Conservation (phyloP, 2,888 invertebrate species). For the Perithous albicinctus region DNA sequence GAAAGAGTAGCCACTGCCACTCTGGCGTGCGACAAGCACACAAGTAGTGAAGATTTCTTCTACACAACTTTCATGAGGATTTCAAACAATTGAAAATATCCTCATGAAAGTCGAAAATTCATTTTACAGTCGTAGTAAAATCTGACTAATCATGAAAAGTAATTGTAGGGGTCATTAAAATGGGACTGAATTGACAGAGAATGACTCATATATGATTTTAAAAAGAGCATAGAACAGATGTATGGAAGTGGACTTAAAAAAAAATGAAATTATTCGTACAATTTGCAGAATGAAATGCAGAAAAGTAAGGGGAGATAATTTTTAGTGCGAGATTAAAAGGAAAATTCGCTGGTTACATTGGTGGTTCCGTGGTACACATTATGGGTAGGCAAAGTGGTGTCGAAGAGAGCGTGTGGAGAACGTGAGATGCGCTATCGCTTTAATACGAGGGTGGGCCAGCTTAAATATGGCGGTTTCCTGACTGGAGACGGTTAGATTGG, state of each 20-base stretch:
- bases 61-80: too few species aligned
- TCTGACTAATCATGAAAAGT: neutral
- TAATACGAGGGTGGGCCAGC: conserved; percentile 58
- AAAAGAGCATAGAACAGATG: neutral
- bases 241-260: neutral
- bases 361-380: neutral
- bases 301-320: conserved; percentile 22
- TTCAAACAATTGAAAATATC: neutral
- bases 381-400: conserved; percentile 9
- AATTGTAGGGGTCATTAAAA: neutral
- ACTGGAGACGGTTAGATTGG: conserved; percentile 74
- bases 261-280: conserved; percentile 30
- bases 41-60: too few species aligned
- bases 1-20: too few species aligned
- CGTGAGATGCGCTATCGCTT: conserved; percentile 49
- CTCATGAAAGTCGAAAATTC: too few species aligned
- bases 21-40: too few species aligned
- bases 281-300: conserved; percentile 15
- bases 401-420: conserved; percentile 30
- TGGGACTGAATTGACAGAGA: neutral
- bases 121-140: too few species aligned
- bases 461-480: conserved; percentile 75
- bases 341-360: neutral
- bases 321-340: conserved; percentile 16
- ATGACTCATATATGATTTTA: conserved; percentile 3